Percentiles rank a stretch among this genome's conserved stretches.
Conservation (phyloP, 1,140 invertebrate species). For the Akabosia matsudoensis region DNA sequence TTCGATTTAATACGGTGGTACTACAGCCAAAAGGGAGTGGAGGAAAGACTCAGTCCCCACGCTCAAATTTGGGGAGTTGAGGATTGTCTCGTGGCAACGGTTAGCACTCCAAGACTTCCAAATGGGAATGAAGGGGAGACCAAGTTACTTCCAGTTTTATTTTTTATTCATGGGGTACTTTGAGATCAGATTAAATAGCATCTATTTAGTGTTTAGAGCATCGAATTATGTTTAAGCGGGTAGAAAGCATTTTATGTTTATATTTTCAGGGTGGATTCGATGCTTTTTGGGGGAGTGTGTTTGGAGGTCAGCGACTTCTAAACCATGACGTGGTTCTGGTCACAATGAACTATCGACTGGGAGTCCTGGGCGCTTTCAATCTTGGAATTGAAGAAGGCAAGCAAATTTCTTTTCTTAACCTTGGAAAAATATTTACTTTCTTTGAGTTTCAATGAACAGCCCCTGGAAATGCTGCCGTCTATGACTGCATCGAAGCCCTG, state of each 20-base stretch:
- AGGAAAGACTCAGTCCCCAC: not conserved
- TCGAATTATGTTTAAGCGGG: not conserved
- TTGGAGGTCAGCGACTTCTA: conserved; percentile 14
- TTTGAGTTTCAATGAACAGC: too few species aligned
- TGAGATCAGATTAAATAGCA: not conserved
- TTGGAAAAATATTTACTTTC: too few species aligned
- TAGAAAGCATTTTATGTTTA: not conserved
- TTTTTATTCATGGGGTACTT: conserved; percentile 12
- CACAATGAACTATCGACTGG: not conserved
- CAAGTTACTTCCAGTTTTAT: conserved; percentile 2
- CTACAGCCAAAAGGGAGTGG: not conserved
- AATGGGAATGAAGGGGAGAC: not conserved
- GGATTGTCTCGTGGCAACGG: not conserved
- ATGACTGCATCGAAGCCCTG: conserved; percentile 32
- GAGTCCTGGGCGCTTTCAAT: conserved; percentile 23
- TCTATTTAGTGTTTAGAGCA: not conserved
- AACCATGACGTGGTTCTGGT: conserved; percentile 16
- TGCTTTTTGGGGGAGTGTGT: conserved; percentile 15
- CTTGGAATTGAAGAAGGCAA: conserved; percentile 37
- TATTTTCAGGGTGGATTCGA: not conserved
- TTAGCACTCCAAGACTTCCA: not conserved
- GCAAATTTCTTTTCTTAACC: too few species aligned
- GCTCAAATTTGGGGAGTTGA: not conserved
- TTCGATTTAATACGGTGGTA: not conserved
- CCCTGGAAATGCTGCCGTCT: conserved; percentile 38